These are phyloP conservation scores for Oreochromis mossambicus DNA, from an alignment of 2,797 vertebrate species.

Conservation along the genomic window DNA sequence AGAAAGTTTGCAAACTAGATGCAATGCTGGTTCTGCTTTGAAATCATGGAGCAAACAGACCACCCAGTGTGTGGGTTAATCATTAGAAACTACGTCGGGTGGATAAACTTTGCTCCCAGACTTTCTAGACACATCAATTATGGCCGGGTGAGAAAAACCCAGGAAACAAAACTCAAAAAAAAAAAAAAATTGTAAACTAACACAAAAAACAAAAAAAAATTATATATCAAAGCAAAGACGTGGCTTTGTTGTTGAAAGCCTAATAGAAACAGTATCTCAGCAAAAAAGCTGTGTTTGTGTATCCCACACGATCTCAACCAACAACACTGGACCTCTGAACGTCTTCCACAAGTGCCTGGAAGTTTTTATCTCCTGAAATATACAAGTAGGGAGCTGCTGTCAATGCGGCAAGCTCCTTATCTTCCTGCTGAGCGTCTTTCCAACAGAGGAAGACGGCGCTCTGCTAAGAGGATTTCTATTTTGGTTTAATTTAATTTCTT, in stretches of 20 bases:
- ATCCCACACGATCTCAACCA: background rate
- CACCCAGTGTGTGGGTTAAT: background rate
- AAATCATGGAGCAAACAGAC: background rate
- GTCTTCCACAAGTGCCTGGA: conserved; percentile 17
- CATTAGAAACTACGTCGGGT: background rate
- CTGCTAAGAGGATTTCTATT: conserved; percentile 55
- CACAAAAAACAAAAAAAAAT: background rate
- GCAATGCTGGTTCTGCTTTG: background rate
- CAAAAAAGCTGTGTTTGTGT: background rate
- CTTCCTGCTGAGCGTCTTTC: conserved; percentile 21
- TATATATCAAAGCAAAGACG: background rate
- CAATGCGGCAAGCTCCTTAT: conserved; percentile 35
- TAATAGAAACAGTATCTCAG: background rate
- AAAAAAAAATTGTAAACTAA: background rate
- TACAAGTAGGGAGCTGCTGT: conserved; percentile 14
- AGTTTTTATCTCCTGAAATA: conserved; percentile 38
- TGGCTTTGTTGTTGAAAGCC: background rate
- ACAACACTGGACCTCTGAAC: background rate
- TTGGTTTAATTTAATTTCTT: conserved; percentile 54
- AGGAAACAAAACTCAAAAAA: background rate
- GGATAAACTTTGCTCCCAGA: background rate
- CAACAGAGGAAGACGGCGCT: background rate
- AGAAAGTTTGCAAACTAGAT: background rate
- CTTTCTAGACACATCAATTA: background rate
- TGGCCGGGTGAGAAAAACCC: background rate